Conservation (phyloP, 2,888 invertebrate genomes). For the Synergus gifuensis region DNA sequence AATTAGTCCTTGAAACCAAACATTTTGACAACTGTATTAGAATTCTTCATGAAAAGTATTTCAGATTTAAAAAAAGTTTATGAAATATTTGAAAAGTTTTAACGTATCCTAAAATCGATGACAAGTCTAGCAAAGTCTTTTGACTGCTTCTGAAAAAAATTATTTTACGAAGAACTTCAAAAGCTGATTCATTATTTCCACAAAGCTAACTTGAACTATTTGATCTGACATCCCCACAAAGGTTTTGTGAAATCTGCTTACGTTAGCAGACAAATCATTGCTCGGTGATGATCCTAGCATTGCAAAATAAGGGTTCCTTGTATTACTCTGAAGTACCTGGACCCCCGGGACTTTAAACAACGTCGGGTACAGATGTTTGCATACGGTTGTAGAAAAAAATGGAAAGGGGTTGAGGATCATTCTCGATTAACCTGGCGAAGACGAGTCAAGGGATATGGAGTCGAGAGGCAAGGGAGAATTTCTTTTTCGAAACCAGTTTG, state of each 20-base stretch:
- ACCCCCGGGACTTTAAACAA: slow-evolving; percentile 39
- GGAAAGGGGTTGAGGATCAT: slow-evolving; percentile 43
- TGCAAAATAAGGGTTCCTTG: slow-evolving; percentile 23
- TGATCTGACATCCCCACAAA: slow-evolving; percentile 24
- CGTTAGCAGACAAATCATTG: slow-evolving; percentile 26
- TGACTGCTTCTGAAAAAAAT: background rate
- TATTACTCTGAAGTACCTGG: slow-evolving; percentile 20
- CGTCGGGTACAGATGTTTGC: slow-evolving; percentile 55
- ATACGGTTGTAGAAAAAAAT: slow-evolving; percentile 54
- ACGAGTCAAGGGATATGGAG: slow-evolving; percentile 50
- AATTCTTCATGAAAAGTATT: too few relatives aligned
- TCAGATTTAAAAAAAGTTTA: too few relatives aligned
- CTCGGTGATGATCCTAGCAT: slow-evolving; percentile 8
- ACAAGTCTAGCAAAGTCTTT: background rate
- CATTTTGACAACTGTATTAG: too few relatives aligned
- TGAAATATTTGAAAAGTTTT: background rate
- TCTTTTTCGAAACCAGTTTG: slow-evolving; percentile 56
- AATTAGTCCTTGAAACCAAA: too few relatives aligned
- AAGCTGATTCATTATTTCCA: slow-evolving; percentile 8
- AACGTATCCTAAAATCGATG: background rate
- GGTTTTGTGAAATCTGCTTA: slow-evolving; percentile 12
- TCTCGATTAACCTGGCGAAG: slow-evolving; percentile 45
- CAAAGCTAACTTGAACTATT: slow-evolving; percentile 31
- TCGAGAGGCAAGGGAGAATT: slow-evolving; percentile 52
- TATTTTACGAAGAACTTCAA: background rate